phyloP scores from a whole-genome alignment of 2,113 vertebrate genomes.

The Syngnathus scovelli region DNA sequence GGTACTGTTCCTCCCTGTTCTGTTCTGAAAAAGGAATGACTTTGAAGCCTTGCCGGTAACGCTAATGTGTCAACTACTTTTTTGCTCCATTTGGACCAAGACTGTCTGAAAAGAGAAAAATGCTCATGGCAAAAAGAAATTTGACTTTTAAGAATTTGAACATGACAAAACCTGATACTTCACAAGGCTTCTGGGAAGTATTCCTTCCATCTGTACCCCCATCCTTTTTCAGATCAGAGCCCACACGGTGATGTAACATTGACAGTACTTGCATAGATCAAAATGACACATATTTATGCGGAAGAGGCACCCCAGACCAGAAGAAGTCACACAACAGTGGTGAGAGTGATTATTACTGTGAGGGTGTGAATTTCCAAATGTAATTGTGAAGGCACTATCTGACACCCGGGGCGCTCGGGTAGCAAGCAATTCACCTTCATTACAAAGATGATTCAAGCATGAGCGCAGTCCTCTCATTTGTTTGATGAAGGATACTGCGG shows the following conservation, averaged over 20 bases:
- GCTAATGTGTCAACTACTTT: conserved; percentile 37
- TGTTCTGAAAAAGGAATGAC: conserved; percentile 59
- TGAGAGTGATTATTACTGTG: conserved; percentile 13
- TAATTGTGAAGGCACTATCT: conserved; percentile 28
- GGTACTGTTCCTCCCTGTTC: conserved; percentile 26
- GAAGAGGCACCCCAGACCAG: conserved; percentile 10
- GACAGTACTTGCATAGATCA: conserved; percentile 4
- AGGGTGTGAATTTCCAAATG: conserved; percentile 18
- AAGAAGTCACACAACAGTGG: not conserved
- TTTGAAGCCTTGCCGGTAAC: conserved; percentile 51
- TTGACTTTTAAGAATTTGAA: conserved; percentile 24
- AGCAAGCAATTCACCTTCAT: conserved; percentile 30
- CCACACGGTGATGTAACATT: conserved; percentile 9
- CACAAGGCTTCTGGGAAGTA: conserved; percentile 26
- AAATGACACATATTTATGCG: conserved; percentile 13
- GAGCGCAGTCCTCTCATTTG: conserved; percentile 26
- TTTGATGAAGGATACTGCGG: conserved; percentile 15
- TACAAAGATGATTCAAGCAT: conserved; percentile 34
- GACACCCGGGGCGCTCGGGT: conserved; percentile 10
- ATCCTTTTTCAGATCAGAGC: conserved; percentile 12
- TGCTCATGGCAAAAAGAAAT: conserved; percentile 7
- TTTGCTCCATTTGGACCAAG: conserved; percentile 34
- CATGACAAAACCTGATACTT: conserved; percentile 18
- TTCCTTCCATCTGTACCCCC: conserved; percentile 25
- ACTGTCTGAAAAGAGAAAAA: conserved; percentile 37